Percentiles rank a stretch among this genome's conserved stretches.
Evolutionary conservation across 2,797 vertebrate genomes (phyloP).

Genomic region (Acipenser oxyrinchus): DNA sequence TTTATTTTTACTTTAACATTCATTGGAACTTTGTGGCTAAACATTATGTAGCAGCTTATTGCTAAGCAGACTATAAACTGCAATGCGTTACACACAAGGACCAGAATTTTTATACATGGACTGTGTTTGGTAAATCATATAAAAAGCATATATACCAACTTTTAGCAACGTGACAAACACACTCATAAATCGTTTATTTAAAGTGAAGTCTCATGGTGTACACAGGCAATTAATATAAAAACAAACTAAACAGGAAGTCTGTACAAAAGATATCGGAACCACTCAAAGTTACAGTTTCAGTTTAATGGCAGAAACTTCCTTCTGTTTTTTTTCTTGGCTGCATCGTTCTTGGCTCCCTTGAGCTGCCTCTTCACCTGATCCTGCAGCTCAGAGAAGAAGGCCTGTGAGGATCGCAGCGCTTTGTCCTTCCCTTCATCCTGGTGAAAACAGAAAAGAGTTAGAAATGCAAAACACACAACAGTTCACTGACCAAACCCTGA

Average conservation of each 20-base stretch:
- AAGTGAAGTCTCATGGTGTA: background rate
- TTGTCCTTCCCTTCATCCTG: slow-evolving; percentile 94
- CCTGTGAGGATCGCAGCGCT: slow-evolving; percentile 81
- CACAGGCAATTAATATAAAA: slow-evolving; percentile 11
- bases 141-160: too few species aligned
- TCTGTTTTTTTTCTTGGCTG: slow-evolving; percentile 68
- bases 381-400: slow-evolving; percentile 93
- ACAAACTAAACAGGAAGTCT: slow-evolving; percentile 30
- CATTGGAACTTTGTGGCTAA: too few species aligned
- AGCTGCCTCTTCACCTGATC: slow-evolving; percentile 92
- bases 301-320: slow-evolving; percentile 75
- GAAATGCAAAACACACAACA: background rate
- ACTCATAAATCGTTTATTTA: background rate
- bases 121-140: too few species aligned
- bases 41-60: too few species aligned
- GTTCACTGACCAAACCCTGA: too few species aligned
- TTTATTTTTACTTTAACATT: too few species aligned
- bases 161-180: too few species aligned
- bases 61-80: too few species aligned
- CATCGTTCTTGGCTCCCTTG: slow-evolving; percentile 61
- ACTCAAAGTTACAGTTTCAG: slow-evolving; percentile 72
- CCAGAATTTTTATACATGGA: too few species aligned
- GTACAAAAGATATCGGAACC: slow-evolving; percentile 37
- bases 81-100: too few species aligned
- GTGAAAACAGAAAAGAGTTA: slow-evolving; percentile 13